These are phyloP conservation scores for Ia io DNA, from an alignment of 2,113 vertebrate species.

Conservation along the genomic window DNA sequence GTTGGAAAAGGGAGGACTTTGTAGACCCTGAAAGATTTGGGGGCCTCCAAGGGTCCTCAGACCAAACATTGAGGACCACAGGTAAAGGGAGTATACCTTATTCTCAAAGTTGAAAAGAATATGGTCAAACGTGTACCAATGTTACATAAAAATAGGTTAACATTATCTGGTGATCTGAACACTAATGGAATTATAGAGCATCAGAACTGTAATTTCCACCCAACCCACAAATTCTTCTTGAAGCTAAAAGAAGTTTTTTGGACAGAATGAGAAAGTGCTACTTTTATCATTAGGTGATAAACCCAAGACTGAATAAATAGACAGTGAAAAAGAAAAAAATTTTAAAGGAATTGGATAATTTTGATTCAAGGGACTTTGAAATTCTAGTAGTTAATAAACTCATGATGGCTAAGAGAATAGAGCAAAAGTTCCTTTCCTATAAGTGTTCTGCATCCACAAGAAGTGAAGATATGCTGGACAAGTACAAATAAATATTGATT, in stretches of 20 bases:
- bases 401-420: not conserved
- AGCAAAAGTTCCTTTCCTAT: not conserved
- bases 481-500: not conserved
- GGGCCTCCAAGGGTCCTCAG: not conserved
- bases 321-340: not conserved
- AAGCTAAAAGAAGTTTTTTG: not conserved
- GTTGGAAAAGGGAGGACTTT: not conserved
- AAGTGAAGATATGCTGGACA: not conserved
- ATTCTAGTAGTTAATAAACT: not conserved
- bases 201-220: not conserved
- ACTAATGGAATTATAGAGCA: not conserved
- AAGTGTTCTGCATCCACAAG: not conserved
- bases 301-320: not conserved
- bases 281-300: not conserved
- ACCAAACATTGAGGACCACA: not conserved
- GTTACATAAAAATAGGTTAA: not conserved
- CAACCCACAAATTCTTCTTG: not conserved
- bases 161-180: not conserved
- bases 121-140: not conserved
- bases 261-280: not conserved
- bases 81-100: not conserved
- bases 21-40: not conserved
- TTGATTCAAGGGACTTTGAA: not conserved
- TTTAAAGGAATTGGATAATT: not conserved
- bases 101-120: not conserved